Evolutionary conservation across 2,797 vertebrate species (phyloP), one percentile per base, ranked within the genome.

Genomic region (Pachyuromys duprasi): DNA sequence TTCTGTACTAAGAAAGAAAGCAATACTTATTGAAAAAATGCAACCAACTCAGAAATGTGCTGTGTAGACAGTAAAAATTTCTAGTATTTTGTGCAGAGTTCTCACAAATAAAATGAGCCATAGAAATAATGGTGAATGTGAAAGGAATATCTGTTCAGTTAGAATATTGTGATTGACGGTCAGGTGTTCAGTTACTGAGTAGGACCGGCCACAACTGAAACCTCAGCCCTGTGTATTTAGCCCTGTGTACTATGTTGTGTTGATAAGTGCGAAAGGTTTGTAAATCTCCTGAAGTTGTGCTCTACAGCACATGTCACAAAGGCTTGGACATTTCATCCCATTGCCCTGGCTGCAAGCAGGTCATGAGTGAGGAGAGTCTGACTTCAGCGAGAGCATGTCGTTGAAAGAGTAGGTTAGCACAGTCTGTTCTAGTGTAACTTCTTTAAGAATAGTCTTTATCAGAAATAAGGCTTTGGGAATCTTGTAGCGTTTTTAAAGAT

Each of bases 1-100:
- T 94, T 95, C 78, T 89, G 7, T 89, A 45, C 28, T 78, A 72
- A 83, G 7, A 74, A 92, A 95, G 33, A 65, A 94, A 63, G 13
- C 83, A 69, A 39, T 62, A 20, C 18, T 88, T 53, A 75, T 26
- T 80, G 31, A 53, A 83, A 91, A 63, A 57, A 33, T 82, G 49
- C 31, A 91, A 2, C 74, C 49, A 84, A 3, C 92, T 89, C 45
- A 86, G 67, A 95, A 90, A 55, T 78, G 39, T 18, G 39, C 39
- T 36, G 1, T 86, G 42, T 63, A 75, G 20, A 92, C 11, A 89
- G 53, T 60, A 28, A 70, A 72, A 53, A 7, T 95, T 95, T 82
- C 69, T n/a, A 49, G 76, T 92, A 36, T 62, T 93, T 72, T 74
- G 24, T 86, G 4, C 67, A 31, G 36, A 26, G 5, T 82, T 94